phyloP scores from a whole-genome alignment of 2,797 vertebrate genomes.

The Fistularia commersonii region DNA sequence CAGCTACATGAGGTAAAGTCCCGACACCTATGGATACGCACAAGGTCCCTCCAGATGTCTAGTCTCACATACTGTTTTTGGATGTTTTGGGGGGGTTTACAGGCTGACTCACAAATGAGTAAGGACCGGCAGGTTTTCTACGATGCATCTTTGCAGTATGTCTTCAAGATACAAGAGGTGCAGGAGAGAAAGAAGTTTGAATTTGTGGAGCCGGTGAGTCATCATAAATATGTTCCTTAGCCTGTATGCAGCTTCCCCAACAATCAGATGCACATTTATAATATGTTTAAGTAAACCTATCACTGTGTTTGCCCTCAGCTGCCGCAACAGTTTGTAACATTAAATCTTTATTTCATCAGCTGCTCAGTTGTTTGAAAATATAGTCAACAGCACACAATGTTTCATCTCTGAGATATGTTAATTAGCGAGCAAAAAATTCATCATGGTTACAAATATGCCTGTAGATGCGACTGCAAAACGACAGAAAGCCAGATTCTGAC shows the following conservation, averaged over 20 bases:
- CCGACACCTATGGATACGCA: not conserved
- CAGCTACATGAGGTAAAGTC: conserved; percentile 90
- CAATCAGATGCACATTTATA: too few species aligned
- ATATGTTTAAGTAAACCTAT: too few species aligned
- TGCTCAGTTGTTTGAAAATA: too few species aligned
- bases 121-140: conserved; percentile 94
- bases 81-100: conserved; percentile 16
- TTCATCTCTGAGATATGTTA: too few species aligned
- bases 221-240: not conserved
- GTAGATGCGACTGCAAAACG: conserved; percentile 12
- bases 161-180: conserved; percentile 99
- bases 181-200: conserved; percentile 99
- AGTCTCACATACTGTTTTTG: not conserved
- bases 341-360: too few species aligned
- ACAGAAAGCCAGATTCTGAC: conserved; percentile 11
- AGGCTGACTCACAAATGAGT: conserved; percentile 93
- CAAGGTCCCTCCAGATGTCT: not conserved
- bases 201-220: conserved; percentile 96
- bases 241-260: too few species aligned
- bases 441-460: not conserved
- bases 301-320: too few species aligned
- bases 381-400: too few species aligned
- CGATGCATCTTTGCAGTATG: conserved; percentile 94
- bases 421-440: too few species aligned
- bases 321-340: too few species aligned